These are phyloP conservation scores for Crotalus viridis DNA, from an alignment of 2,113 vertebrate genomes.

Conservation along the genomic window DNA sequence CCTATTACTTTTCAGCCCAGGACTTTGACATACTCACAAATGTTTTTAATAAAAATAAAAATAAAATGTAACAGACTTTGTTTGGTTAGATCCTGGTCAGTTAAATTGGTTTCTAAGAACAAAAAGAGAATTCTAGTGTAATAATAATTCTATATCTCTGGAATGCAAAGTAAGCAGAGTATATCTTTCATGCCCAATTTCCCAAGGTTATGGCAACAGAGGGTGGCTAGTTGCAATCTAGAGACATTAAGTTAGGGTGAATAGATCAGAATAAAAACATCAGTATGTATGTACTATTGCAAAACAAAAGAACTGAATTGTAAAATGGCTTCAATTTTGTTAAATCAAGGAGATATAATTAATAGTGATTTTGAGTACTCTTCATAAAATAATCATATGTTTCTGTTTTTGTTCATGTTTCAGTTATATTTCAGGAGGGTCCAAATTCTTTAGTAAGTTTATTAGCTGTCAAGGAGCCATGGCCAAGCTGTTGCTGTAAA, in stretches of 20 bases:
- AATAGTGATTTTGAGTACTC: neutral
- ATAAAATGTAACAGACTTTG: neutral
- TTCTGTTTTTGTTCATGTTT: neutral
- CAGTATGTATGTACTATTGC: neutral
- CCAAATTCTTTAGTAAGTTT: neutral
- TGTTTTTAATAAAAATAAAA: neutral
- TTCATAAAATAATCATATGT: neutral
- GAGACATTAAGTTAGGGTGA: neutral
- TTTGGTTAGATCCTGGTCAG: neutral
- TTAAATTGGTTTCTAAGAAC: neutral
- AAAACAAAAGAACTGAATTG: neutral
- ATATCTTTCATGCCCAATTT: neutral
- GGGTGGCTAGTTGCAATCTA: neutral
- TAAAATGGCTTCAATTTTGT: neutral
- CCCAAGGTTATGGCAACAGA: neutral
- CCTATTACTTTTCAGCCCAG: neutral
- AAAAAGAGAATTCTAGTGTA: neutral
- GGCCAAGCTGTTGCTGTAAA: neutral
- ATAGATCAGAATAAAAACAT: neutral
- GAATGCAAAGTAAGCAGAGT: neutral
- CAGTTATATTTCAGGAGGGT: neutral
- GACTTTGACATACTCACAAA: neutral
- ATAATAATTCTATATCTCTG: neutral
- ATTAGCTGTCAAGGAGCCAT: neutral
- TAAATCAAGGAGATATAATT: neutral